Percentiles rank a stretch among this genome's conserved stretches.
phyloP scores from a whole-genome alignment of 2,888 invertebrate species.

The Pherbina coryleti region DNA sequence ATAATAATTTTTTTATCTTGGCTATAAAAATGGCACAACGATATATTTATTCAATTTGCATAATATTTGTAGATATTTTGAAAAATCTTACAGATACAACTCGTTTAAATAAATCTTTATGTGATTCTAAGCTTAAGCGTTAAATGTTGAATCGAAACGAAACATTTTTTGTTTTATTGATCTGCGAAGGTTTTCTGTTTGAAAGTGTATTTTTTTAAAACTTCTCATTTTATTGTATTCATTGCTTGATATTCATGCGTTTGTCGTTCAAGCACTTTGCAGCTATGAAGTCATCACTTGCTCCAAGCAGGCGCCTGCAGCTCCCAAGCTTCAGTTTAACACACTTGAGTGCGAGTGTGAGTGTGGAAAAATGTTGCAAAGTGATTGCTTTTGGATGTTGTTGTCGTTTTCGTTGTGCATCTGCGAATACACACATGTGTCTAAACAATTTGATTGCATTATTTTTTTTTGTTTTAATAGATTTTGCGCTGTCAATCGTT shows the following conservation, averaged over 20 bases:
- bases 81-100: background rate
- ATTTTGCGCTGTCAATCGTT: constrained; percentile 27
- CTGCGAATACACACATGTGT: constrained; percentile 15
- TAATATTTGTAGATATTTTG: background rate
- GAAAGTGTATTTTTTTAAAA: background rate
- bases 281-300: constrained; percentile 32
- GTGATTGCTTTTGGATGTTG: background rate
- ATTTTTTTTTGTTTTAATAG: constrained; percentile 12
- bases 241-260: background rate
- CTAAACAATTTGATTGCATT: constrained; percentile 36
- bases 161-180: background rate
- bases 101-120: too few species aligned
- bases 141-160: too few species aligned
- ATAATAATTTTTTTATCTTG: too few species aligned
- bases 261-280: constrained; percentile 17
- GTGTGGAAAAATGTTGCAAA: constrained; percentile 5
- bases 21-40: too few species aligned
- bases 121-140: too few species aligned
- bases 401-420: background rate
- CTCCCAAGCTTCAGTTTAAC: background rate
- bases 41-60: too few species aligned
- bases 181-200: background rate
- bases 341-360: background rate
- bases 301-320: constrained; percentile 1
- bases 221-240: background rate